Evolutionary conservation across 1,140 invertebrate genomes (phyloP).

Genomic region (Bombus impatiens): DNA sequence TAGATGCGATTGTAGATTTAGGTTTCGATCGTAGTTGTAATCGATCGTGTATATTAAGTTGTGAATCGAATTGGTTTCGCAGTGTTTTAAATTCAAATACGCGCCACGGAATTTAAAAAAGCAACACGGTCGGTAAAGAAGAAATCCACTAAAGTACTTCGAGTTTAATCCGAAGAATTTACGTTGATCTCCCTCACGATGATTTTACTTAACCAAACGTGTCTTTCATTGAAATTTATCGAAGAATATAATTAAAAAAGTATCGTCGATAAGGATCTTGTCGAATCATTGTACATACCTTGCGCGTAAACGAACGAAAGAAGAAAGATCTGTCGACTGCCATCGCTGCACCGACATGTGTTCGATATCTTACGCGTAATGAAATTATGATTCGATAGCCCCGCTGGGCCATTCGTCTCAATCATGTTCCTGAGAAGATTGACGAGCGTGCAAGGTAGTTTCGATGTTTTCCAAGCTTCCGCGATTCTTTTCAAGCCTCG

Average conservation of each 20-base stretch:
- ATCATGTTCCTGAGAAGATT: slow-evolving; percentile 61
- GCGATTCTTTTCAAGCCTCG: slow-evolving; percentile 1
- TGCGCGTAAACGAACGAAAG: not conserved
- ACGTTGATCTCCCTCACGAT: too few species aligned
- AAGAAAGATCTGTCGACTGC: not conserved
- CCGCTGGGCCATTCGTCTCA: slow-evolving; percentile 58
- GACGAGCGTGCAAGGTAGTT: slow-evolving; percentile 50
- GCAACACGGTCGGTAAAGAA: slow-evolving; percentile 16
- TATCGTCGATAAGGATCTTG: too few species aligned
- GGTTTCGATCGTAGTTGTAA: not conserved
- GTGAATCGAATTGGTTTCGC: not conserved
- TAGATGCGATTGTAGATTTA: not conserved
- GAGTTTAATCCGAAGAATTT: not conserved
- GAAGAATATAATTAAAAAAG: not conserved
- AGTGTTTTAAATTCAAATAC: not conserved
- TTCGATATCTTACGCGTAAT: slow-evolving; percentile 53
- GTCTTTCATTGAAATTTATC: not conserved
- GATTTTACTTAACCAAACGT: too few species aligned
- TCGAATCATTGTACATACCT: not conserved
- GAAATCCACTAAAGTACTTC: not conserved
- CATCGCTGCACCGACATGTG: slow-evolving; percentile 6
- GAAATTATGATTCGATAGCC: slow-evolving; percentile 64
- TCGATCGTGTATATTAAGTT: not conserved
- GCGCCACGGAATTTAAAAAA: not conserved
- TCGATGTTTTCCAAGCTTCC: slow-evolving; percentile 33